Base-by-base conservation (phyloP, 2,113 vertebrate species). In the Panthera leo region DNA sequence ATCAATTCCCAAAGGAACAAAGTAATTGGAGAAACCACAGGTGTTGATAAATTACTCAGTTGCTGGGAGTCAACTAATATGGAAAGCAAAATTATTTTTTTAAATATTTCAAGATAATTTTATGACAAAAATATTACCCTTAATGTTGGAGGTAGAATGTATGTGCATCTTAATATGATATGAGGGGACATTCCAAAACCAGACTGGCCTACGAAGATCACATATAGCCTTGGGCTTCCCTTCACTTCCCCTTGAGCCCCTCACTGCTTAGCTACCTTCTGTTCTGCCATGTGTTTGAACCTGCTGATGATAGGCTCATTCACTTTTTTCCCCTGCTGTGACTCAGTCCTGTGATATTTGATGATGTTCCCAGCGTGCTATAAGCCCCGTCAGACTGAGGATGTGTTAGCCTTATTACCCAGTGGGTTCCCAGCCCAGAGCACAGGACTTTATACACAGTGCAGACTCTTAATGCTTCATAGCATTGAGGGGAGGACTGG, bases 21-120 rank as follows among this genome's bases (percentile, higher is more conserved):
- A 83, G 34, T 93, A 58, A 39, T 70, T 84, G 45, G 55, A 71
- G 71, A 88, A 85, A 71, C 36, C 14, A 36, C 42, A 93, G 65
- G 42, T 67, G 51, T 58, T 65, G 55, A 36, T 88, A 85, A 95
- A 83, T 94, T 73, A 85, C 51, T 68, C 67, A 34, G 42, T 97
- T 92, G 5, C 21, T n/a, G 7, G 70, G 58, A 94, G 45, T 51
- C 51, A 97, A 93, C n/a, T 75, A 29, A 85, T 92, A 87, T 27
- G 90, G 39, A 76, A 92, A 87, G 27, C 29, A 87, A 84, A 85
- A 78, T 75, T 80, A 48, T 21, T 87, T 88, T 88, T 93, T 73
- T n/a, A 11, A 97, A 10, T 31, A 90, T 75, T 86, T 92, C 48
- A 90, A 75, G 88, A 85, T 89, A 76, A 95, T 67, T 91, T 95